phyloP scores from a whole-genome alignment of 2,888 invertebrate species.

The Xylota sylvarum region DNA sequence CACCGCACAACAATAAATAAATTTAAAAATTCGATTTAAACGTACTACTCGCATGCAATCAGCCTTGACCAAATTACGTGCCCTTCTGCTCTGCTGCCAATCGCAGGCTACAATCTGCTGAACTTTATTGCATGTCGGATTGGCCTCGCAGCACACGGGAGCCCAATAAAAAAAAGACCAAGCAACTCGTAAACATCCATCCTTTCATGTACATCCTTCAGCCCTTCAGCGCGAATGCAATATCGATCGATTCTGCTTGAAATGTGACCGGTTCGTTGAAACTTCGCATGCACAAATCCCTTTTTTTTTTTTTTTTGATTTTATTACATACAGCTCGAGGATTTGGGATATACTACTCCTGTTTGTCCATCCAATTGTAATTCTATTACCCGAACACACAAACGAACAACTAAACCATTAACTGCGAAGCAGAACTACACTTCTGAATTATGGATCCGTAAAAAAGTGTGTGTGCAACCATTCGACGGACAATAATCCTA shows the following conservation, averaged over 20 bases:
- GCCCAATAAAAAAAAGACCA: conserved; percentile 1
- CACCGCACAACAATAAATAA: conserved; percentile 11
- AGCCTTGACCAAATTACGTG: conserved; percentile 72
- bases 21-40: conserved; percentile 49
- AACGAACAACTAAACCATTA: conserved; percentile 19
- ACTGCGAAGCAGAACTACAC: conserved; percentile 40
- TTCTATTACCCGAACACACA: conserved; percentile 53
- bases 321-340: conserved; percentile 10
- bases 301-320: conserved; percentile 3
- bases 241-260: conserved; percentile 54
- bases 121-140: conserved; percentile 74
- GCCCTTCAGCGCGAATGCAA: conserved; percentile 42
- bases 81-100: conserved; percentile 53
- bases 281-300: conserved; percentile 13
- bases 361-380: conserved; percentile 45
- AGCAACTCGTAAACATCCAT: conserved; percentile 51
- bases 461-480: conserved; percentile 13
- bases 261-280: conserved; percentile 30
- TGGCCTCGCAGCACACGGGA: conserved; percentile 54
- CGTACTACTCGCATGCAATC: conserved; percentile 45
- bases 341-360: conserved; percentile 40
- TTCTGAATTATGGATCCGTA: conserved; percentile 42
- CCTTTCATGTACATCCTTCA: conserved; percentile 33
- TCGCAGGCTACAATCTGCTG: conserved; percentile 58
- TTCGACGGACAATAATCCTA: conserved; percentile 42